Conservation (phyloP, 2,797 vertebrate genomes). For the Propithecus deckenii region DNA sequence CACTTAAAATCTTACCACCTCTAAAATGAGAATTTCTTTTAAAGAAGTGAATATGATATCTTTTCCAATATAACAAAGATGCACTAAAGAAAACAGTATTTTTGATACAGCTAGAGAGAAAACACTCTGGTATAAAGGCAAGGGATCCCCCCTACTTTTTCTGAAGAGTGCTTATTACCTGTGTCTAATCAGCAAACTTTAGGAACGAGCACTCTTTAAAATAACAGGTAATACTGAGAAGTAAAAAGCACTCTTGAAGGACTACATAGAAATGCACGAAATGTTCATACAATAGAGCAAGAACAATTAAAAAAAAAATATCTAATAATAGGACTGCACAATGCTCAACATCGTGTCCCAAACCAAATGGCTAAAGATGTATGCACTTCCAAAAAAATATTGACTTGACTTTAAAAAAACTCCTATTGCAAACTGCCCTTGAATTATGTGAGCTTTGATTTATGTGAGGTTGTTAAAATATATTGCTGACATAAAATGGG, state of each 20-base stretch:
- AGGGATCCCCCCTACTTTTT: neutral
- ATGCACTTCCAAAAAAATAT: neutral
- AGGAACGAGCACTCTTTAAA: neutral
- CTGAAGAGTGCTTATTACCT: neutral
- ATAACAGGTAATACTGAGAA: neutral
- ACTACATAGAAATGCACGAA: too few relatives aligned
- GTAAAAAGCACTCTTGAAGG: neutral
- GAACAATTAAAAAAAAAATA: neutral
- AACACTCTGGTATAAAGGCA: neutral
- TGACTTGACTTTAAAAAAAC: conserved; percentile 13
- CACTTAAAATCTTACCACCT: neutral
- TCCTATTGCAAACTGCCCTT: neutral
- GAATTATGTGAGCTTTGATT: conserved; percentile 41
- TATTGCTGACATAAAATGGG: conserved; percentile 55
- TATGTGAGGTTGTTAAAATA: conserved; percentile 46
- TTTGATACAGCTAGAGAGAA: neutral
- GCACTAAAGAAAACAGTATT: neutral
- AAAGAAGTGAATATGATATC: neutral
- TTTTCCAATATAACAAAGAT: neutral
- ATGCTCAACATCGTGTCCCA: neutral
- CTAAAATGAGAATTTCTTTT: neutral
- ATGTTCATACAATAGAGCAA: neutral
- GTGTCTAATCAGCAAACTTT: neutral
- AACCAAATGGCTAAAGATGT: neutral
- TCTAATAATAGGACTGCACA: neutral